Evolutionary conservation across 2,797 vertebrate species (phyloP), one percentile per base, ranked within the genome.

Genomic region (Anniella stebbinsi): DNA sequence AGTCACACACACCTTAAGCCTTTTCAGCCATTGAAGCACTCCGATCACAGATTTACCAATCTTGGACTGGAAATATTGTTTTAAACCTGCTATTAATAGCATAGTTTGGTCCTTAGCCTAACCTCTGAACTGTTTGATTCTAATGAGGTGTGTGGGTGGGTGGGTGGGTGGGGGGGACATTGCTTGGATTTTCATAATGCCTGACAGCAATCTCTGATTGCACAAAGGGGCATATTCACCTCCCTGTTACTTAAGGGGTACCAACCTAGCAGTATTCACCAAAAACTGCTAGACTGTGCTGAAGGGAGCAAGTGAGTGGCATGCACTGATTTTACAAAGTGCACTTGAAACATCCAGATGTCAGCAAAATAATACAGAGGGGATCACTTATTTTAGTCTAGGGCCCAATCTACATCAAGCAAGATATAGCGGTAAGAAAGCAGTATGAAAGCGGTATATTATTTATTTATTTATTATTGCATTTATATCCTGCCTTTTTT

Each of bases 311-410:
- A 92, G 84, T 90, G 94, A 96, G 92, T 78, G 89, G 93, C 80
- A 81, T 87, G 91, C 0, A 86, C 87, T 87, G 87, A 92, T 93
- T 63, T 94, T 94, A 94, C 86, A 93, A 92, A 95, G 93, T 94
- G 95, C 95, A 95, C 92, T 92, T 95, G 41, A 57, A 93, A 92
- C 72, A 88, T 94, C 41, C 72, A 91, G 93, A 72, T 80, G 93
- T 38, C 90, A 94, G 89, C 84, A 81, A 77, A 94, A 88, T 89
- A 92, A 67, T 48, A 54, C 23, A 41, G 23, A 38, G 33, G 54
- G n/a, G 33, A 67, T 41, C 70, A 21, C 23, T 76, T 23, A 41
- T 45, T 48, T 84, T 66, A 86, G 85, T 41, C 25, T 82, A 82
- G 33, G n/a, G n/a, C n/a, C n/a, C n/a, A n/a, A n/a, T n/a, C n/a